A percentile compares a stretch with the other conserved stretches of the same genome.
phyloP scores from a whole-genome alignment of 2,888 invertebrate genomes.

The Leucophenga montana region DNA sequence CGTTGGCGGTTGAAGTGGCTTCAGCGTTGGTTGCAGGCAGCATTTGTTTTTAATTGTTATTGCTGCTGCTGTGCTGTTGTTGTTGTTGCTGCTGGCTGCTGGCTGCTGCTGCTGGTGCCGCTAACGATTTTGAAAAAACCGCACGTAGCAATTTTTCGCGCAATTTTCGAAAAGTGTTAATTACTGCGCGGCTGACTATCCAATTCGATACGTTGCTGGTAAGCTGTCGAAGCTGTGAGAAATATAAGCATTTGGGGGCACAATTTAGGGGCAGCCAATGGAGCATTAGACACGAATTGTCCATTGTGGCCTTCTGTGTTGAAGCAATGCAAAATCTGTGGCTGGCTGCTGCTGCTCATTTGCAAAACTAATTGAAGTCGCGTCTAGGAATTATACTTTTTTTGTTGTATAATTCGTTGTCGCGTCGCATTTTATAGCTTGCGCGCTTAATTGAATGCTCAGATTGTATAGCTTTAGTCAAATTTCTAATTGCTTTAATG shows the following conservation, averaged over 20 bases:
- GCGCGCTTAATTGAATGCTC: slow-evolving; percentile 8
- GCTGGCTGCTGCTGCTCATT: not conserved
- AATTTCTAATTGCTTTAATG: not conserved
- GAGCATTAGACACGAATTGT: slow-evolving; percentile 22
- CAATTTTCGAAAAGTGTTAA: slow-evolving; percentile 48
- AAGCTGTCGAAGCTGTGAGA: too few relatives aligned
- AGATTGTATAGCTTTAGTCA: not conserved
- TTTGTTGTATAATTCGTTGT: too few relatives aligned
- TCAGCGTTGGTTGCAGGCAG: not conserved
- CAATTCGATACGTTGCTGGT: not conserved
- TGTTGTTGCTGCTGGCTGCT: not conserved
- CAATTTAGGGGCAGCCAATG: not conserved
- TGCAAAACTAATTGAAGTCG: slow-evolving; percentile 6
- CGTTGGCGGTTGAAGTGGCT: not conserved
- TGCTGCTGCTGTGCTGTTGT: not conserved
- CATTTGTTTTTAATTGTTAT: not conserved
- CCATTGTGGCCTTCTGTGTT: not conserved
- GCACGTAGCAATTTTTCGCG: slow-evolving; percentile 27
- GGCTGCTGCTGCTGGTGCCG: not conserved
- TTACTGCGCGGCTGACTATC: slow-evolving; percentile 42
- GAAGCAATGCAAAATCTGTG: not conserved
- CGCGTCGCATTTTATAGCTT: not conserved
- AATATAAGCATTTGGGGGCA: not conserved
- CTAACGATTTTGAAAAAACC: slow-evolving; percentile 22
- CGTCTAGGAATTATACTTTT: not conserved